phyloP scores from a whole-genome alignment of 2,113 vertebrate species.

The Talpa occidentalis region DNA sequence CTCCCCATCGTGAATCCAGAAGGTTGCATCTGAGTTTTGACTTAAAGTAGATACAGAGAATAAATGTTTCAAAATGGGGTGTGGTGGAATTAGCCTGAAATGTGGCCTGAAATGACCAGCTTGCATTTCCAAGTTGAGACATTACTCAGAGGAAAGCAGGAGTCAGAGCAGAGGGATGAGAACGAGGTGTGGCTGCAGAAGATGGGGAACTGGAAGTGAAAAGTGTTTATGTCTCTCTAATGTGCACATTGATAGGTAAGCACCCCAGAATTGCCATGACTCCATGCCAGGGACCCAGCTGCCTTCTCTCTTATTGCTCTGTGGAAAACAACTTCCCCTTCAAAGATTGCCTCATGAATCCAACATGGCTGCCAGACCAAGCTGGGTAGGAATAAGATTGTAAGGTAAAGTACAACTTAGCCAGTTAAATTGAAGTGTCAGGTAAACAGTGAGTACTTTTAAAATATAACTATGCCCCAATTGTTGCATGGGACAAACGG shows the following conservation, averaged over 20 bases:
- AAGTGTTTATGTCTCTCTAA: neutral
- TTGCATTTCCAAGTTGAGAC: neutral
- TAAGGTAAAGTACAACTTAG: neutral
- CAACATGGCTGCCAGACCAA: neutral
- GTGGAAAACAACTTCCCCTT: neutral
- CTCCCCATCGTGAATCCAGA: neutral
- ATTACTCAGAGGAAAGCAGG: constrained; percentile 4
- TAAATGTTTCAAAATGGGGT: neutral
- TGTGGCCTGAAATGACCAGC: no score
- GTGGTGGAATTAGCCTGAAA: no score
- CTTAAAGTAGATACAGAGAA: neutral
- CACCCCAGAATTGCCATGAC: neutral
- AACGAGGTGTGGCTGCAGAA: neutral
- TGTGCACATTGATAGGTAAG: neutral
- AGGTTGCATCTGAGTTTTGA: neutral
- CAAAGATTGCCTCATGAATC: neutral
- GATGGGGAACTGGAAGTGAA: neutral
- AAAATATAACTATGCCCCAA: neutral
- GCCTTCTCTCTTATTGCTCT: neutral
- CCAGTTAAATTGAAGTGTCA: neutral
- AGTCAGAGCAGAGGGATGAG: neutral
- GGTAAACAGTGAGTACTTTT: neutral
- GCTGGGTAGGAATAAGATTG: no score
- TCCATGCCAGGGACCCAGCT: neutral
- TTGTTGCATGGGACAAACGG: neutral